Conservation (phyloP, 1,140 invertebrate genomes). For the Pristionchus pacificus region DNA sequence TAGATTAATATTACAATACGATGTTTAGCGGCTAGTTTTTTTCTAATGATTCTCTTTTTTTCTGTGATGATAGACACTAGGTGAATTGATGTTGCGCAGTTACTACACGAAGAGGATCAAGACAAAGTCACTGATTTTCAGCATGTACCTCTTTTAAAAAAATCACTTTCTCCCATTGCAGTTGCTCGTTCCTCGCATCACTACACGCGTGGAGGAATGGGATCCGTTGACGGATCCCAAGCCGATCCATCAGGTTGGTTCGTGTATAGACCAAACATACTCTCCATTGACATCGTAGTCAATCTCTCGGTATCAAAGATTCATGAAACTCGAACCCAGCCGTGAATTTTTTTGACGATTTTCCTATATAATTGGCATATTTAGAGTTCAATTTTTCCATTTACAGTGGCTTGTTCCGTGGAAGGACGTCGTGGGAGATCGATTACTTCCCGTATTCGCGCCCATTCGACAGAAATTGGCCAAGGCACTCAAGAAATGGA, state of each 20-base stretch:
- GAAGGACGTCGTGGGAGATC: constrained; percentile 72
- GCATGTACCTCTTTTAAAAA: no score
- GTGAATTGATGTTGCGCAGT: constrained; percentile 5
- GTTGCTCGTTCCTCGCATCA: constrained; percentile 46
- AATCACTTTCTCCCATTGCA: constrained; percentile 6
- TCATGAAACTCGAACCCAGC: no score
- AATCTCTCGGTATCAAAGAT: no score
- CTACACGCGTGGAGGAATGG: constrained; percentile 67
- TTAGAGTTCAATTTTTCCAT: constrained; percentile 80
- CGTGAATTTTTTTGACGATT: no score
- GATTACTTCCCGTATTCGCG: constrained; percentile 81
- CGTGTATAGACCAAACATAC: no score
- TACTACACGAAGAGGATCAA: no score
- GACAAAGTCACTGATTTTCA: constrained; percentile 12
- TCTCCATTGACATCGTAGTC: no score
- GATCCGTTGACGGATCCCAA: constrained; percentile 86
- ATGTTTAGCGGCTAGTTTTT: no score
- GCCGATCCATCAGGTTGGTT: constrained; percentile 75
- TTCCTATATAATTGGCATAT: no score
- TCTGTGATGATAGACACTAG: background rate
- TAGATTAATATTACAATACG: no score
- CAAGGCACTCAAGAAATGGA: constrained; percentile 77
- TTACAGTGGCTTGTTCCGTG: constrained; percentile 88
- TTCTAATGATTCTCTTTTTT: background rate
- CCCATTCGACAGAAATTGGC: constrained; percentile 84